Percentiles rank a stretch among this genome's conserved stretches.
Conservation (phyloP, 1,140 invertebrate genomes). For the Drosophila navojoa region DNA sequence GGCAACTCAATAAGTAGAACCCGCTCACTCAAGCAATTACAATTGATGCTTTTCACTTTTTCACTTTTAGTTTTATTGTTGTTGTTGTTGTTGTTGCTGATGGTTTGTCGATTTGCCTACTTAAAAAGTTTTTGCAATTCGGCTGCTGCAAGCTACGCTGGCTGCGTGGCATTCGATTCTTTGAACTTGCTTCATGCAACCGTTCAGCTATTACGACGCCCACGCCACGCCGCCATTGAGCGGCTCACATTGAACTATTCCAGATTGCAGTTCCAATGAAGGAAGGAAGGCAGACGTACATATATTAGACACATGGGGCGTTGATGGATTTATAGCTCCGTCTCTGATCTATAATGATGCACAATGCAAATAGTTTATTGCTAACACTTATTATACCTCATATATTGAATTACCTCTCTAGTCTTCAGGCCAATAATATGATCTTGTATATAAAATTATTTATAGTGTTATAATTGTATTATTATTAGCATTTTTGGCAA, state of each 20-base stretch:
- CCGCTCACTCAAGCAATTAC: conserved; percentile 28
- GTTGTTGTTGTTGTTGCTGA: no score
- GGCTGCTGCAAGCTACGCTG: conserved; percentile 39
- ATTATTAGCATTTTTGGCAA: no score
- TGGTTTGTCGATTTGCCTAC: conserved; percentile 36
- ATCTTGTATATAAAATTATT: not conserved
- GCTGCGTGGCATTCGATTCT: conserved; percentile 33
- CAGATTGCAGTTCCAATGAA: not conserved
- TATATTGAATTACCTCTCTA: no score
- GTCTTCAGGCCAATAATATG: no score
- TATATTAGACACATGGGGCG: not conserved
- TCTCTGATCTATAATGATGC: not conserved
- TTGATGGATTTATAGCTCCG: not conserved
- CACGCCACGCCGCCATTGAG: conserved; percentile 3
- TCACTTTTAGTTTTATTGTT: conserved; percentile 8
- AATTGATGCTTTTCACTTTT: conserved; percentile 48
- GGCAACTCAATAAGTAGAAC: conserved; percentile 35
- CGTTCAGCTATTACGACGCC: conserved; percentile 2
- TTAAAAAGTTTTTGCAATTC: conserved; percentile 20
- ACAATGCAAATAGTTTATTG: not conserved
- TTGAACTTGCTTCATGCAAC: conserved; percentile 63
- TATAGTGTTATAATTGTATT: not conserved
- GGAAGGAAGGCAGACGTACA: not conserved
- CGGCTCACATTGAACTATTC: not conserved
- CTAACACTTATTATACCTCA: no score